Percentiles rank a stretch among this genome's conserved stretches.
Evolutionary conservation across 1,140 invertebrate genomes (phyloP).

Genomic region (Brevipalpus yothersi): DNA sequence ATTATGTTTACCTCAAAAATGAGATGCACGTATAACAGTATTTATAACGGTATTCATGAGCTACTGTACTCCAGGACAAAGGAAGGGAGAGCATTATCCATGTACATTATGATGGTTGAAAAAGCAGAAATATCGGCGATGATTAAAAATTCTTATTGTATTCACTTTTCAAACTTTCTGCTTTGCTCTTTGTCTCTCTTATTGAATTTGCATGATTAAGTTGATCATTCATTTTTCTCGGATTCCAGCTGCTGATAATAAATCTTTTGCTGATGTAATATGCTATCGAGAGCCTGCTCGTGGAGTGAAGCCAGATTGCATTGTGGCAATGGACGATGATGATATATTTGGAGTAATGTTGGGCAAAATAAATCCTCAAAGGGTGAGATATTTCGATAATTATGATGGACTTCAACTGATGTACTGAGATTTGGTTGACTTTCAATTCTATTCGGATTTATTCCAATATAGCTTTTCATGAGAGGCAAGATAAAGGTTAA

Average conservation of each 20-base stretch:
- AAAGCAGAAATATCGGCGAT: too few relatives aligned
- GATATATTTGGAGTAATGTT: slow-evolving; percentile 24
- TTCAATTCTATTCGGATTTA: neutral
- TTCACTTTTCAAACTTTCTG: neutral
- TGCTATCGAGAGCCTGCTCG: slow-evolving; percentile 52
- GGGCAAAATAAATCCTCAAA: slow-evolving; percentile 65
- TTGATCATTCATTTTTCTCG: neutral
- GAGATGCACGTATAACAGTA: too few relatives aligned
- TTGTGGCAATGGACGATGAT: slow-evolving; percentile 36
- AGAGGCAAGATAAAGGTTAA: slow-evolving; percentile 67
- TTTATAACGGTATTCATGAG: too few relatives aligned
- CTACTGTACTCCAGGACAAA: too few relatives aligned
- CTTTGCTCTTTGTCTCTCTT: neutral
- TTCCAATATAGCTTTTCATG: slow-evolving; percentile 33
- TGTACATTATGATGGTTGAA: too few relatives aligned
- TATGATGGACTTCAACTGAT: neutral
- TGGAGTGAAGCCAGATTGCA: slow-evolving; percentile 48
- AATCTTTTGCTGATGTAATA: slow-evolving; percentile 28
- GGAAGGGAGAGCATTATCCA: too few relatives aligned
- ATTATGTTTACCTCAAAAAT: too few relatives aligned
- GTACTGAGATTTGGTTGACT: neutral
- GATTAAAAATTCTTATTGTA: too few relatives aligned
- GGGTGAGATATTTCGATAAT: slow-evolving; percentile 13
- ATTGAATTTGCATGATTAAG: neutral
- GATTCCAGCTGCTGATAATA: slow-evolving; percentile 6